phyloP scores from a whole-genome alignment of 2,113 vertebrate species.

The Cyprinodon brontotheroides region DNA sequence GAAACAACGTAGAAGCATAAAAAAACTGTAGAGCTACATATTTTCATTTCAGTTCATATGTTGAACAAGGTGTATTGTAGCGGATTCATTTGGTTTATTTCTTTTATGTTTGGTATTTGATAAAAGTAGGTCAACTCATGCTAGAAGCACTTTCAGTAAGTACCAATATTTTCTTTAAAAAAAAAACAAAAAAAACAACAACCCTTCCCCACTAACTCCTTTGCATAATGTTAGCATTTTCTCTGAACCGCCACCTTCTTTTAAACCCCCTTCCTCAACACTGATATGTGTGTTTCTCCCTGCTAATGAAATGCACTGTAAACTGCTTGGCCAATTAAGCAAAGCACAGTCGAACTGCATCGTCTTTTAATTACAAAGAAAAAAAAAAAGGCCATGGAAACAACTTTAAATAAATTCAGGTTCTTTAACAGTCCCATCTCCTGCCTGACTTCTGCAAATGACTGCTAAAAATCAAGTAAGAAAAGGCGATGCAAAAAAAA shows the following conservation, averaged over 20 bases:
- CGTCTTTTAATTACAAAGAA: conserved; percentile 61
- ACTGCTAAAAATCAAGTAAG: conserved; percentile 14
- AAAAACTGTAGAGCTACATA: background rate
- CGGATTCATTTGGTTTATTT: conserved; percentile 47
- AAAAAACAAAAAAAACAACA: conserved; percentile 6
- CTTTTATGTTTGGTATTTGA: conserved; percentile 41
- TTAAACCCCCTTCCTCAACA: background rate
- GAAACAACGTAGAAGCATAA: background rate
- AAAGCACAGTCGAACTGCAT: conserved; percentile 64
- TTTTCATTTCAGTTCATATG: conserved; percentile 20
- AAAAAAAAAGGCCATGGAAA: conserved; percentile 50
- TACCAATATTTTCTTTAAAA: conserved; percentile 30
- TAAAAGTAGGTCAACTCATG: conserved; percentile 64
- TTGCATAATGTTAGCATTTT: conserved; percentile 9
- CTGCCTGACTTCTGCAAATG: conserved; percentile 1
- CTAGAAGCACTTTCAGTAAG: conserved; percentile 21
- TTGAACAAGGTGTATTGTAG: conserved; percentile 44
- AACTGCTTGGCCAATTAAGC: conserved; percentile 72
- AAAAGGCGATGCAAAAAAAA: conserved; percentile 9
- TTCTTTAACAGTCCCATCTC: conserved; percentile 12
- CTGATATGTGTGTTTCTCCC: conserved; percentile 33
- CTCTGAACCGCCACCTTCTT: conserved; percentile 44
- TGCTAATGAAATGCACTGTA: conserved; percentile 69
- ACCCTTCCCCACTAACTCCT: background rate
- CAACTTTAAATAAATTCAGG: conserved; percentile 53